A percentile compares a stretch with the other conserved stretches of the same genome.
Conservation (phyloP, 2,888 invertebrate species). For the Agapostemon virescens region DNA sequence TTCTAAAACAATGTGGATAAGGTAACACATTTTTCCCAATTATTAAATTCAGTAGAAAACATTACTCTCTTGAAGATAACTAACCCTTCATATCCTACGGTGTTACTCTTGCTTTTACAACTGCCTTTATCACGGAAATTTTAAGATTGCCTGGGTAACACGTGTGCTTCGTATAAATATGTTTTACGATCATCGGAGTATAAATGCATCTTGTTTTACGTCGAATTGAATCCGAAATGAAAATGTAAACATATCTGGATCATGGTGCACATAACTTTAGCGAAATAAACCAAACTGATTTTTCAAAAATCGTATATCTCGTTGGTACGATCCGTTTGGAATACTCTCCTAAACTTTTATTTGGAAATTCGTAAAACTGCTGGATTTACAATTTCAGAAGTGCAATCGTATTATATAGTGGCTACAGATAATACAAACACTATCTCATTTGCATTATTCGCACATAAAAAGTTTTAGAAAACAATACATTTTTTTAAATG, state of each 20-base stretch:
- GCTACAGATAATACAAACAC: too few relatives aligned
- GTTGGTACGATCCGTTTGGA: background rate
- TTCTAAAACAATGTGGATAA: background rate
- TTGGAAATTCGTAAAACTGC: background rate
- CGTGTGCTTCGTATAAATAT: background rate
- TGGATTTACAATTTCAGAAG: too few relatives aligned
- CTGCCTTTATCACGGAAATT: background rate
- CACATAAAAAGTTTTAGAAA: too few relatives aligned
- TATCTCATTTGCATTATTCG: too few relatives aligned
- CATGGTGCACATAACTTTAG: too few relatives aligned
- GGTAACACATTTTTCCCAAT: background rate
- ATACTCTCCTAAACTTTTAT: background rate
- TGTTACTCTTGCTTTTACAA: background rate
- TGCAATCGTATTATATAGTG: too few relatives aligned
- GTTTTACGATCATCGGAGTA: background rate
- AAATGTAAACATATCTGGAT: background rate
- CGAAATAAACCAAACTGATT: too few relatives aligned
- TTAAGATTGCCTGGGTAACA: background rate
- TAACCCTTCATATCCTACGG: background rate
- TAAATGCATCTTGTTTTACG: background rate
- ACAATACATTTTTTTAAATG: too few relatives aligned
- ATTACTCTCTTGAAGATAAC: background rate
- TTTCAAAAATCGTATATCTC: background rate
- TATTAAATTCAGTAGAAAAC: background rate
- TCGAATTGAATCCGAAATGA: background rate